Evolutionary conservation across 2,888 invertebrate species (phyloP).

Genomic region (Ormyrus rosae): DNA sequence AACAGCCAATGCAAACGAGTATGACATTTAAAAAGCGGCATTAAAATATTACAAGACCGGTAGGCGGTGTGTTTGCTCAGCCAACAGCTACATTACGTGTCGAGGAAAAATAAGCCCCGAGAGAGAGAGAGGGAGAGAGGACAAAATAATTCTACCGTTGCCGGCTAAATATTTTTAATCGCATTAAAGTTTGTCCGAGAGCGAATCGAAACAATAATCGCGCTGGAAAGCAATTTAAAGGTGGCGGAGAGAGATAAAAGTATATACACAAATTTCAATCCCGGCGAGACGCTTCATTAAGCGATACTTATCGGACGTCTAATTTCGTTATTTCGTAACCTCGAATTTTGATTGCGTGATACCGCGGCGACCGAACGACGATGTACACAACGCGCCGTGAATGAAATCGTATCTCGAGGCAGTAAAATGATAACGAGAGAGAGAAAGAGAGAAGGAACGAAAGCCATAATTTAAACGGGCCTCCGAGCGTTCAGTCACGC

Average conservation of each 20-base stretch:
- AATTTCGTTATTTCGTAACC: neutral
- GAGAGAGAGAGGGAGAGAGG: neutral
- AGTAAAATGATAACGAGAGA: conserved; percentile 20
- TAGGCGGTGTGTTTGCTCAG: conserved; percentile 7
- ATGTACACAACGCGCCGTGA: neutral
- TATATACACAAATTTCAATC: neutral
- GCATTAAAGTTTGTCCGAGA: neutral
- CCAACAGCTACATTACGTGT: conserved; percentile 13
- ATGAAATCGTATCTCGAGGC: conserved; percentile 11
- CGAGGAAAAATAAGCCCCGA: neutral
- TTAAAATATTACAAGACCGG: conserved; percentile 20
- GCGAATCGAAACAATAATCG: no score
- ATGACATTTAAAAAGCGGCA: conserved; percentile 5
- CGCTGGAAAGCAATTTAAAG: neutral
- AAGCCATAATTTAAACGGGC: conserved; percentile 27
- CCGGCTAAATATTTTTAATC: neutral
- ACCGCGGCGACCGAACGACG: no score
- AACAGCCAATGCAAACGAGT: neutral
- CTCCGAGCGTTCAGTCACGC: conserved; percentile 33
- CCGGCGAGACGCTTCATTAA: neutral
- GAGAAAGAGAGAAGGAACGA: conserved; percentile 18
- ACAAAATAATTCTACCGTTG: neutral
- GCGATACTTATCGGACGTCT: neutral
- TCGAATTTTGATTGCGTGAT: conserved; percentile 9
- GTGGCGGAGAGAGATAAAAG: neutral